Conservation (phyloP, 2,113 vertebrate species). For the Hypomesus transpacificus region DNA sequence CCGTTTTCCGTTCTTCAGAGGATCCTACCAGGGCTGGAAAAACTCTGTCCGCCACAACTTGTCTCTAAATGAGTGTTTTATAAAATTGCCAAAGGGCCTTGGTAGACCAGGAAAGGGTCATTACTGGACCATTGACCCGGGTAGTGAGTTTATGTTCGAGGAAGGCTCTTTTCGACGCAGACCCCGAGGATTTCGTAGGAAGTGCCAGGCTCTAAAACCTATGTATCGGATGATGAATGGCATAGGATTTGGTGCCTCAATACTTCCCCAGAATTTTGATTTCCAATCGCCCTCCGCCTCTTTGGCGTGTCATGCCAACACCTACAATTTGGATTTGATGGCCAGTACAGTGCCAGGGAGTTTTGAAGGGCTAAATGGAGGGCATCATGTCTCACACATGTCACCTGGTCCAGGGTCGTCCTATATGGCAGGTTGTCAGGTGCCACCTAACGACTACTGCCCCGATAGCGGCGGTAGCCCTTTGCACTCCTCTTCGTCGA, state of each 20-base stretch:
- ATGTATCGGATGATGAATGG: constrained; percentile 91
- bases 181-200: constrained; percentile 91
- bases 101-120: constrained; percentile 93
- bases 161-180: constrained; percentile 94
- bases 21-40: constrained; percentile 95
- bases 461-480: constrained; percentile 88
- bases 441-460: constrained; percentile 78
- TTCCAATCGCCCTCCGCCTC: constrained; percentile 85
- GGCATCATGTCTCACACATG: constrained; percentile 85
- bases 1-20: constrained; percentile 92
- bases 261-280: constrained; percentile 89
- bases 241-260: constrained; percentile 84
- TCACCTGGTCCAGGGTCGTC: constrained; percentile 84
- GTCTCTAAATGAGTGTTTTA: constrained; percentile 88
- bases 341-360: constrained; percentile 72
- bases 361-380: constrained; percentile 78
- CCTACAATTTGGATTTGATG: constrained; percentile 90
- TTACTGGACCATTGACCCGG: constrained; percentile 96
- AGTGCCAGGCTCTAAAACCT: constrained; percentile 91
- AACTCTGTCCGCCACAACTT: constrained; percentile 92
- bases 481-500: constrained; percentile 81
- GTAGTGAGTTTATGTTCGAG: constrained; percentile 97
- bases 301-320: constrained; percentile 79
- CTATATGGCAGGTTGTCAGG: constrained; percentile 89
- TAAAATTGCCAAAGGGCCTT: constrained; percentile 90